Evolutionary conservation across 2,797 vertebrate species (phyloP), one percentile per base, ranked within the genome.

Genomic region (Halcyon chelicuti): DNA sequence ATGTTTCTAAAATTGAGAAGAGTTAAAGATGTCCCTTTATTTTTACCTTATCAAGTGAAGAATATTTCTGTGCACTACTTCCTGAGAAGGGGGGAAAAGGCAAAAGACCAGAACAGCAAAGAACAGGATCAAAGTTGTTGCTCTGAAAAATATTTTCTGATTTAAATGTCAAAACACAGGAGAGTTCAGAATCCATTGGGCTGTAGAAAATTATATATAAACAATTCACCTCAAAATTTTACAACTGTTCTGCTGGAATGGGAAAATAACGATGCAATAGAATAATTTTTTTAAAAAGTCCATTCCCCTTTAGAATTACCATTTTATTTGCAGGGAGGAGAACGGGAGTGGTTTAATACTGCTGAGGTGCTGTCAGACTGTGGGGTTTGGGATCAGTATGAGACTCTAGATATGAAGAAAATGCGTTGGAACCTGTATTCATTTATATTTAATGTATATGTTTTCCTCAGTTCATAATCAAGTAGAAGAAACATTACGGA

Each of bases 401-500:
- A 91, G 81, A 72, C 57, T 80, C 66, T 91, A 91, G 68, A 49
- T 78, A 78, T 88, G 61, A 96, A 97, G 92, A 94, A 95, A 94
- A 95, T 95, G 92, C 94, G 18, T 86, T 96, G 96, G 97, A 92
- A 95, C 93, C 96, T 97, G 95, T 98, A 98, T 97, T 98, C 95
- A 98, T 98, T 96, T 98, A 58, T 98, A 98, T 97, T 94, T 98
- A 92, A 98, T 97, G 94, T 96, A 90, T 98, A 90, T 98, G 97
- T 98, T 98, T 97, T 97, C 97, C 97, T 96, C 97, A 98, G 97
- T 98, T 98, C 97, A 97, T 97, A 98, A 98, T 98, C 98, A 98
- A 98, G 98, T 98, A 98, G 98, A 98, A 98, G 98, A 98, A 98
- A 98, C 98, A 91, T 98, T 98, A 96, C 98, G 98, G 97, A 98